Conservation (phyloP, 2,113 vertebrate genomes). For the Nyctibius bracteatus region DNA sequence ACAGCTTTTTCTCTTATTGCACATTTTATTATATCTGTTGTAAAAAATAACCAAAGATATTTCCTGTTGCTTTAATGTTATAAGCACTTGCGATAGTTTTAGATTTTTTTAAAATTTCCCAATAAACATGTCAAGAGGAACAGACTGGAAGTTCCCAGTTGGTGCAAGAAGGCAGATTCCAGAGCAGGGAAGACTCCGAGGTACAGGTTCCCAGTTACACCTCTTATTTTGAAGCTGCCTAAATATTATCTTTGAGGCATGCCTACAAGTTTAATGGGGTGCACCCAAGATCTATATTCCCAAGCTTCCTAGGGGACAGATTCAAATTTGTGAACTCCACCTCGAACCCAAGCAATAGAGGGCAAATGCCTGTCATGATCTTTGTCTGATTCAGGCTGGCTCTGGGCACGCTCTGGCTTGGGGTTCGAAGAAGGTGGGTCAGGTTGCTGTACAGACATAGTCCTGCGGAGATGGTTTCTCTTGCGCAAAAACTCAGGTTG, state of each 20-base stretch:
- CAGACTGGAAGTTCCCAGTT: neutral
- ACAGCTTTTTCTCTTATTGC: slow-evolving; percentile 39
- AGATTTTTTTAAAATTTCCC: neutral
- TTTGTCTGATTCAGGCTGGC: slow-evolving; percentile 95
- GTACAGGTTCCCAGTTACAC: neutral
- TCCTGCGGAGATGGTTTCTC: slow-evolving; percentile 91
- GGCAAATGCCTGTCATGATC: slow-evolving; percentile 82
- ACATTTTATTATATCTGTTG: neutral
- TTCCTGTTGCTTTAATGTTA: neutral
- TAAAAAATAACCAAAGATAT: neutral
- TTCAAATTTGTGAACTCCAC: slow-evolving; percentile 86
- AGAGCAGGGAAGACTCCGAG: slow-evolving; percentile 3
- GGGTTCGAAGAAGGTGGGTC: slow-evolving; percentile 88
- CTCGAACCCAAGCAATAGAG: slow-evolving; percentile 81
- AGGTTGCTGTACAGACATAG: slow-evolving; percentile 95
- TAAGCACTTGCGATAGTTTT: neutral
- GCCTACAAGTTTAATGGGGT: neutral
- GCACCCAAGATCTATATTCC: neutral
- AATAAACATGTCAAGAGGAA: neutral
- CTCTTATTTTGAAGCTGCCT: slow-evolving; percentile 13
- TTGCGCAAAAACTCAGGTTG: slow-evolving; percentile 96
- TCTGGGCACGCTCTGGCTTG: slow-evolving; percentile 96
- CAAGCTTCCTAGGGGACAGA: slow-evolving; percentile 70
- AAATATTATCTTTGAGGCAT: neutral
- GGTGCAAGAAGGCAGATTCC: neutral